Percentiles rank a stretch among this genome's conserved stretches.
Evolutionary conservation across 2,797 vertebrate genomes (phyloP).

Genomic region (Pelodytes ibericus): DNA sequence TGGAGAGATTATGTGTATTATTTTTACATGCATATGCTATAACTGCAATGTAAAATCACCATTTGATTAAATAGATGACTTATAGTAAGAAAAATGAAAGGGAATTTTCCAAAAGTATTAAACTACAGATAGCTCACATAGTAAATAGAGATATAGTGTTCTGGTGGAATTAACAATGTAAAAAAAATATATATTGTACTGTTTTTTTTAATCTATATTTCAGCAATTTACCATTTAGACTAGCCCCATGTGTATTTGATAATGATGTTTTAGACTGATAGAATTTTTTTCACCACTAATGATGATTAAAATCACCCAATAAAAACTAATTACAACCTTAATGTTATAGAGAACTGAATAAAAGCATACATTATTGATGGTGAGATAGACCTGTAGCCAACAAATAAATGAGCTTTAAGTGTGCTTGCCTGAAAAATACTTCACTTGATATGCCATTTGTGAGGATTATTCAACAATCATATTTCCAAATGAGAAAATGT

Average conservation of each 20-base stretch:
- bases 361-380: background rate
- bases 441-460: background rate
- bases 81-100: no score
- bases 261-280: background rate
- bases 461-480: conserved; percentile 12
- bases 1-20: no score
- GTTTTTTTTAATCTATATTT: no score
- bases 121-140: no score
- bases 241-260: background rate
- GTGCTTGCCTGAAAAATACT: background rate
- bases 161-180: no score
- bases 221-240: background rate
- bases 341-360: background rate
- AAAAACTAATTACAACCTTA: background rate
- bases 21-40: no score
- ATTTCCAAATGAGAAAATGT: conserved; percentile 16
- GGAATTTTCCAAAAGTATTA: no score
- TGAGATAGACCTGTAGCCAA: background rate
- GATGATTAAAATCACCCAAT: background rate
- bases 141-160: no score
- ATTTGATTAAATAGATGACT: no score
- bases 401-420: background rate
- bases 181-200: no score
- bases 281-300: background rate
- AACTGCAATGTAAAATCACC: no score